phyloP scores from a whole-genome alignment of 2,797 vertebrate species.

The Poecilia gillii region DNA sequence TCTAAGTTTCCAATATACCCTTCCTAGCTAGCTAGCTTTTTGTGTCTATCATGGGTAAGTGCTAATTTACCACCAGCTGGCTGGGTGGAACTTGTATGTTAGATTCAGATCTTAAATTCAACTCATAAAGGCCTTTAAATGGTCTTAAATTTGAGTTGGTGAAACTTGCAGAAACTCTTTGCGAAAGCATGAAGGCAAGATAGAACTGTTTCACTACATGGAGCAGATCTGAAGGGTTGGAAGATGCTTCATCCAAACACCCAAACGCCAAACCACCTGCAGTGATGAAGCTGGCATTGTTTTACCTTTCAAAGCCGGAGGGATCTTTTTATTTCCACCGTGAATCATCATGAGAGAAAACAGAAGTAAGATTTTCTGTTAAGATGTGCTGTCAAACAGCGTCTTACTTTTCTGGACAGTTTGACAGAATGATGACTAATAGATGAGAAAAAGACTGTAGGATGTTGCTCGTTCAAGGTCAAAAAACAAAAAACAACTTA shows the following conservation, averaged over 20 bases:
- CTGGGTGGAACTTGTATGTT: no score
- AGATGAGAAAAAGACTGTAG: neutral
- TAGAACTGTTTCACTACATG: slow-evolving; percentile 10
- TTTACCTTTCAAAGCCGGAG: slow-evolving; percentile 19
- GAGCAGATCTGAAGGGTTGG: slow-evolving; percentile 30
- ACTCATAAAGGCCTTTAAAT: no score
- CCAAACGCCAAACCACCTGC: slow-evolving; percentile 12
- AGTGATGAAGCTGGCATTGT: slow-evolving; percentile 6
- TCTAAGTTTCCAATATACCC: no score
- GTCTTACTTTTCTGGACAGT: slow-evolving; percentile 16
- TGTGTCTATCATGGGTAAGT: no score
- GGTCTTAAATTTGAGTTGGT: no score
- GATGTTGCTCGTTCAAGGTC: neutral
- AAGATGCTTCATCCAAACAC: slow-evolving; percentile 38
- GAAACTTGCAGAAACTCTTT: no score
- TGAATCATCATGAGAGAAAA: slow-evolving; percentile 37
- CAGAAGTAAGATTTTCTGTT: slow-evolving; percentile 18
- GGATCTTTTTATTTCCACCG: neutral
- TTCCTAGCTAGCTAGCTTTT: no score
- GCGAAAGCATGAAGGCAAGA: neutral
- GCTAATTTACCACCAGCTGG: no score
- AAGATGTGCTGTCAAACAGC: slow-evolving; percentile 2
- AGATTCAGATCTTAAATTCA: no score
- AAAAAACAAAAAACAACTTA: neutral
- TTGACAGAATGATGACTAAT: slow-evolving; percentile 28